Evolutionary conservation across 1,140 invertebrate genomes (phyloP).

Genomic region (Anoplophora glabripennis): DNA sequence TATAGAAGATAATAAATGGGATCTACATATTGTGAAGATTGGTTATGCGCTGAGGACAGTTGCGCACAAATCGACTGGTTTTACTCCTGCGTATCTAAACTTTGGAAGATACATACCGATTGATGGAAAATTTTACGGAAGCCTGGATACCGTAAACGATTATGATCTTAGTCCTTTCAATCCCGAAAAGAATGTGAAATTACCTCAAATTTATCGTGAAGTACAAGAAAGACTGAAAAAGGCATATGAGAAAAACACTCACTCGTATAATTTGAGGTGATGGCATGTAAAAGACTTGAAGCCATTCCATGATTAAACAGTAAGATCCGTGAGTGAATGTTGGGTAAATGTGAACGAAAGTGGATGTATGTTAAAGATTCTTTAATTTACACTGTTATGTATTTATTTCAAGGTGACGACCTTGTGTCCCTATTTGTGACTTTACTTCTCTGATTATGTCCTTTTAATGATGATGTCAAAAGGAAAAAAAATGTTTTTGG

Average conservation of each 20-base stretch:
- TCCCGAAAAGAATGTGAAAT: neutral
- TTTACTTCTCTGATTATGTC: no score
- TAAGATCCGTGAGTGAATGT: no score
- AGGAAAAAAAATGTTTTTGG: no score
- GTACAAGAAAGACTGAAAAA: no score
- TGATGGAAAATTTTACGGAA: constrained; percentile 10
- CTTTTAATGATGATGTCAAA: no score
- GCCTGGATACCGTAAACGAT: neutral
- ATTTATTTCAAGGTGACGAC: no score
- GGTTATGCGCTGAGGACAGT: constrained; percentile 22
- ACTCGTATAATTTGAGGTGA: constrained; percentile 20
- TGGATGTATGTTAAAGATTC: no score
- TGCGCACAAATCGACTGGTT: constrained; percentile 20
- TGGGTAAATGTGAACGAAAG: no score
- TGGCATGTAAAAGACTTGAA: constrained; percentile 27
- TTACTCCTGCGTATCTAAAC: constrained; percentile 31
- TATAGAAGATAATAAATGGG: constrained; percentile 24
- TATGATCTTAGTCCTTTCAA: constrained; percentile 6
- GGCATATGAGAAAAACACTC: constrained; percentile 14
- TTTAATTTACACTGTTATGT: no score
- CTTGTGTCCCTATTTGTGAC: no score
- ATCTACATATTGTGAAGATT: constrained; percentile 13
- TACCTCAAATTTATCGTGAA: neutral
- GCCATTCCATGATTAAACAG: constrained; percentile 7
- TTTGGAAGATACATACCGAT: constrained; percentile 25